Evolutionary conservation across 1,140 invertebrate genomes (phyloP), one percentile per base, ranked within the genome.

Genomic region (Mycetomoellerius zeteki): DNA sequence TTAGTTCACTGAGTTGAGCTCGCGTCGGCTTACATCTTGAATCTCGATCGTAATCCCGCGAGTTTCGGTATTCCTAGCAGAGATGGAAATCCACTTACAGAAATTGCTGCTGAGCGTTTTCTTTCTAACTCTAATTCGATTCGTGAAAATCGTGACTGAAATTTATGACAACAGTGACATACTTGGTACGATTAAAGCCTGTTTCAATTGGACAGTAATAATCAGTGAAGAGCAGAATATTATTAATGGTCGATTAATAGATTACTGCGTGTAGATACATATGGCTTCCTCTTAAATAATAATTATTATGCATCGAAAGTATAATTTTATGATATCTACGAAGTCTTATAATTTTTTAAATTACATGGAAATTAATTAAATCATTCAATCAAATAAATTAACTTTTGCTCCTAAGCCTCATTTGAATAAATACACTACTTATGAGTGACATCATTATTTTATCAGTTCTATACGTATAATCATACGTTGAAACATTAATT

Each of bases 41-140:
- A 77, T 84, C 80, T 78, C 72, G 72, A 84, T 84, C 72, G 47
- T 60, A 60, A 76, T 76, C 72, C 81, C 24, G 43, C 67, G 64
- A 72, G 64, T 30, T 62, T 47, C 65, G 47, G 21, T 69, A 78
- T 33, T 78, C 43, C 58, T 47, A 50, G 58, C n/a, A 56, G n/a
- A 73, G 81, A 85, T 47, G 81, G 33, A 77, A 47, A 69, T 64
- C 71, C 72, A 85, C 81, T 85, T 77, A 77, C 81, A 76, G 81
- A 85, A 85, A 85, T 85, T 85, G 72, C 56, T 33, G 56, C 72
- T 21, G 54, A 78, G 21, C 81, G 30, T 21, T 85, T 67, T 85
- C 72, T 76, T 60, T 78, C 19, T 37, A n/a, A 50, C 72, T 85
- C 72, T 85, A 75, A 81, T 81, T 81, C 27, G 65, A 81, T 81